Percentiles rank a stretch among this genome's conserved stretches.
Conservation (phyloP, 2,888 invertebrate species). For the Tiliacea aurago region DNA sequence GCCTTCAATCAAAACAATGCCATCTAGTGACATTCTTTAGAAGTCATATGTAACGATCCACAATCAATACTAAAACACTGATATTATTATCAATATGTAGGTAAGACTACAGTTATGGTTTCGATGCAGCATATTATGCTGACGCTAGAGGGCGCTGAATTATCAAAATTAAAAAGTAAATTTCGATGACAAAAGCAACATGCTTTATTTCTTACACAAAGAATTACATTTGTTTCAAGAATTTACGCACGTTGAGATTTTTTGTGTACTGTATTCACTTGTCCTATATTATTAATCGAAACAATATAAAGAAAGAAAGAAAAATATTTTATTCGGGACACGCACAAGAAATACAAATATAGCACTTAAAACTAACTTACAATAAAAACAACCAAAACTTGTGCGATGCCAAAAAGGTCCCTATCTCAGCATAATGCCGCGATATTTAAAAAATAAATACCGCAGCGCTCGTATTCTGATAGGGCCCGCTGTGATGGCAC, state of each 20-base stretch:
- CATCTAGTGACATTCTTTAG: constrained; percentile 17
- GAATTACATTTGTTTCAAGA: not conserved
- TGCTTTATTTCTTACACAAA: not conserved
- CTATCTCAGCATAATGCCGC: too few species aligned
- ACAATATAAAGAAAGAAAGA: too few species aligned
- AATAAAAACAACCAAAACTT: too few species aligned
- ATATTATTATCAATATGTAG: not conserved
- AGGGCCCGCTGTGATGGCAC: too few species aligned
- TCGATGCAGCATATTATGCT: not conserved
- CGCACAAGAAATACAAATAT: too few species aligned
- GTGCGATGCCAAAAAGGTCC: too few species aligned
- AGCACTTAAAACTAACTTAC: too few species aligned
- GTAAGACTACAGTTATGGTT: not conserved
- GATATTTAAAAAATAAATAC: too few species aligned
- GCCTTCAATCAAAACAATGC: not conserved
- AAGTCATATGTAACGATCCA: not conserved
- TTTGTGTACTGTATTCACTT: not conserved
- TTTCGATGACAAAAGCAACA: not conserved
- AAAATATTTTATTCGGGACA: too few species aligned
- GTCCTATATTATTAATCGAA: not conserved
- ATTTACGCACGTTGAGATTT: not conserved
- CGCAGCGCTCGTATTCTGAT: too few species aligned
- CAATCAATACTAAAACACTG: not conserved
- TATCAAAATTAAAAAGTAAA: not conserved
- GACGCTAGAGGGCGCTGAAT: not conserved